phyloP scores from a whole-genome alignment of 2,888 invertebrate genomes.

The Odiellus spinosus region DNA sequence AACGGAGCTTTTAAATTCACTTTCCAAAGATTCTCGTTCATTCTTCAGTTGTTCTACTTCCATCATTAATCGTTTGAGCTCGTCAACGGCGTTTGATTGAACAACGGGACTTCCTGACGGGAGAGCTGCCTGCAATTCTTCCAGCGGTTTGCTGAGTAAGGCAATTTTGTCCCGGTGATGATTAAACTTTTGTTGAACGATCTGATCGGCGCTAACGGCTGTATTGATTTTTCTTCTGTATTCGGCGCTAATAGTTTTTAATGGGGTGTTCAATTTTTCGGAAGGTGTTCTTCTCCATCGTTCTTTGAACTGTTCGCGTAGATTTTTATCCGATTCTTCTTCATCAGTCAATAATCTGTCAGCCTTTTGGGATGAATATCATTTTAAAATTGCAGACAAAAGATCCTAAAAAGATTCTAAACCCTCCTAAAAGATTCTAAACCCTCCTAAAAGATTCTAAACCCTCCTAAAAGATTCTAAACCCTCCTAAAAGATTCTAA shows the following conservation, averaged over 20 bases:
- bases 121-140: conserved; percentile 49
- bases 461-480: too few species aligned
- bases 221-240: neutral
- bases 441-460: too few species aligned
- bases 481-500: too few species aligned
- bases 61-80: conserved; percentile 60
- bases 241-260: conserved; percentile 29
- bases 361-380: too few species aligned
- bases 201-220: conserved; percentile 41
- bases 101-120: conserved; percentile 39
- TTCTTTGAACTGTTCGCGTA: conserved; percentile 77
- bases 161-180: conserved; percentile 60
- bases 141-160: conserved; percentile 53
- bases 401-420: too few species aligned
- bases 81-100: conserved; percentile 41
- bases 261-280: conserved; percentile 69
- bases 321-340: conserved; percentile 67
- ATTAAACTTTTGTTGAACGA: conserved; percentile 72
- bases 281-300: conserved; percentile 84
- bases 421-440: too few species aligned
- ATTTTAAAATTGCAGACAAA: too few species aligned
- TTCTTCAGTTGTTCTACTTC: conserved; percentile 69
- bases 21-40: conserved; percentile 76
- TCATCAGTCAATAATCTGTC: conserved; percentile 78
- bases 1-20: conserved; percentile 59